Evolutionary conservation across 2,113 vertebrate species (phyloP), one percentile per base, ranked within the genome.

Genomic region (Columba livia): DNA sequence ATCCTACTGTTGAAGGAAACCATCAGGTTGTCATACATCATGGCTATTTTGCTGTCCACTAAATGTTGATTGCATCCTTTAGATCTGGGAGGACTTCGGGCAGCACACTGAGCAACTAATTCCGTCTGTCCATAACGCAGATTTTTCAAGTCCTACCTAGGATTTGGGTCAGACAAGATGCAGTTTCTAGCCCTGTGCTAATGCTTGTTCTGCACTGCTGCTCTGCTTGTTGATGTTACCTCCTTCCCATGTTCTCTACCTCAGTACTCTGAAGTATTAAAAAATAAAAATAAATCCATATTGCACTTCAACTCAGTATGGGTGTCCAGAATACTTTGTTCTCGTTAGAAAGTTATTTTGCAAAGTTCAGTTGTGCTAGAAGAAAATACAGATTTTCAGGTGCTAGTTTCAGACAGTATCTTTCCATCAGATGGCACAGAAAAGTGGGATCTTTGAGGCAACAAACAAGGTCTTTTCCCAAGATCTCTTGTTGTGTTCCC

Each of bases 21-120:
- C 29, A 10, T 74, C 14, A 32, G 17, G 29, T 38, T 78, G 36
- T 19, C 0, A 0, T 56, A 34, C 21, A 14, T 73, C 5, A 14
- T 38, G 25, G 16, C 53, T 85, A 0, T 70, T 88, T 15, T 69
- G 42, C 18, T 70, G 34, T 38, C 47, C 12, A 10, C n/a, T 28
- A 17, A 44, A 56, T 0, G 0, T 65, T 1, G 2, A 11, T 26
- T 44, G 20, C 25, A n/a, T 29, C 20, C n/a, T 64, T 89, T 21
- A 48, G 25, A 65, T 34, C 28, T 58, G 32, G 29, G 25, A 40
- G n/a, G 11, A 29, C 31, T 74, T 79, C 11, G 42, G 26, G 29
- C 38, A 79, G n/a, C 67, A 65, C 47, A 10, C 20, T 31, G 31
- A 67, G 25, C 38, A 51, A 57, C 62, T 38, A 44, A 12, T 48